Conservation (phyloP, 2,797 vertebrate genomes). For the Pseudopleuronectes americanus region DNA sequence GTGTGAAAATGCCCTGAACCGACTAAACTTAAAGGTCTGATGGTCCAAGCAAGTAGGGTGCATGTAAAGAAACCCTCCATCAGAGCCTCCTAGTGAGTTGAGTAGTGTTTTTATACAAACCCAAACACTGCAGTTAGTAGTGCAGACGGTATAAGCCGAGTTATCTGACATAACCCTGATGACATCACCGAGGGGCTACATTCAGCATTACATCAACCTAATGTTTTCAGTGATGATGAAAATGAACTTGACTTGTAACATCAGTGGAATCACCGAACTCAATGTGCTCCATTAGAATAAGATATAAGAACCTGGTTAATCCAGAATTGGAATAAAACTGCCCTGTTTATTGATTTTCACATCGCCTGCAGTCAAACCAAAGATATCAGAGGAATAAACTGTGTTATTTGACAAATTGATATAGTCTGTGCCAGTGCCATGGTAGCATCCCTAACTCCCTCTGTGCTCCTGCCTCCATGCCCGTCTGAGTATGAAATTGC, state of each 20-base stretch:
- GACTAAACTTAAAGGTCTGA: no score
- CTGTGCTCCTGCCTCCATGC: background rate
- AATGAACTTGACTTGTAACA: no score
- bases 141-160: no score
- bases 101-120: background rate
- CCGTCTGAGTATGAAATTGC: background rate
- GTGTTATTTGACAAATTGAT: background rate
- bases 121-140: background rate
- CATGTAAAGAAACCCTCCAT: background rate
- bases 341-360: conserved; percentile 1
- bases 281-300: background rate
- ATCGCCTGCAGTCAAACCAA: background rate
- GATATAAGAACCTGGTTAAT: background rate
- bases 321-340: background rate
- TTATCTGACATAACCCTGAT: background rate
- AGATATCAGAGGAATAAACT: background rate
- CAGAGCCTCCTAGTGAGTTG: background rate
- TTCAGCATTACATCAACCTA: no score
- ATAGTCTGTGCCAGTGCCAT: background rate
- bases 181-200: background rate
- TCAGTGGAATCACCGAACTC: background rate
- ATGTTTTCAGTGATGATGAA: no score
- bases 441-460: background rate
- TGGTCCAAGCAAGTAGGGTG: no score
- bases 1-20: no score